Percentiles rank a stretch among this genome's conserved stretches.
Conservation (phyloP, 2,113 vertebrate genomes). For the Ivindomyrus marchei region DNA sequence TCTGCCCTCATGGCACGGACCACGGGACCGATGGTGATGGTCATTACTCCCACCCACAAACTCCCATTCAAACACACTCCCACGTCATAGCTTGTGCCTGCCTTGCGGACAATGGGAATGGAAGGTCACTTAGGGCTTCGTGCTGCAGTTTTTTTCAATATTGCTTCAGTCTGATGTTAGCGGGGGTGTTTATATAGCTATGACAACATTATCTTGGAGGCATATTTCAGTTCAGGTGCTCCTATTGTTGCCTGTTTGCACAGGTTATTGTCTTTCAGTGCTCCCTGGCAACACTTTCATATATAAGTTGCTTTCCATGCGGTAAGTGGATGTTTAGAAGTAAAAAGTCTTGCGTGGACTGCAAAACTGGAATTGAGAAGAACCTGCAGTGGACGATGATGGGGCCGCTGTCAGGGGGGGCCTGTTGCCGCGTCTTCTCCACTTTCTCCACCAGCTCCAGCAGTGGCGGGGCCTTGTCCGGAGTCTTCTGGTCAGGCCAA, state of each 20-base stretch:
- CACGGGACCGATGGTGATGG: not conserved
- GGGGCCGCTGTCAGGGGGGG: slow-evolving; percentile 70
- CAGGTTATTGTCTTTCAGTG: not conserved
- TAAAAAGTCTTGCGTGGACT: not conserved
- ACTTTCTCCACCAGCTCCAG: slow-evolving; percentile 90
- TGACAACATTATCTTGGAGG: not conserved
- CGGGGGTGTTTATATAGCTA: not conserved
- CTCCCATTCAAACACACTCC: not conserved
- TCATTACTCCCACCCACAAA: not conserved
- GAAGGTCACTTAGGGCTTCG: not conserved
- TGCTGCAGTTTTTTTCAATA: not conserved
- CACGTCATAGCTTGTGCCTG: not conserved
- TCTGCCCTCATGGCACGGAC: not conserved
- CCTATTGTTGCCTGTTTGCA: not conserved
- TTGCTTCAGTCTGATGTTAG: not conserved
- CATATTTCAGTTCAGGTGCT: not conserved
- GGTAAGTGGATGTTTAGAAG: not conserved
- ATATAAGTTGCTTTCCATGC: not conserved
- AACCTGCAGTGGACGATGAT: slow-evolving; percentile 97
- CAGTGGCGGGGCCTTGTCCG: slow-evolving; percentile 90
- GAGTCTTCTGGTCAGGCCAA: slow-evolving; percentile 98
- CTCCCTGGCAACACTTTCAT: not conserved
- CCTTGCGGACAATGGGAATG: not conserved
- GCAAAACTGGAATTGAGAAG: slow-evolving; percentile 6
- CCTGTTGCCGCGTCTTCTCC: slow-evolving; percentile 74